These are phyloP conservation scores for Tautogolabrus adspersus DNA, from an alignment of 2,113 vertebrate species.

Conservation along the genomic window DNA sequence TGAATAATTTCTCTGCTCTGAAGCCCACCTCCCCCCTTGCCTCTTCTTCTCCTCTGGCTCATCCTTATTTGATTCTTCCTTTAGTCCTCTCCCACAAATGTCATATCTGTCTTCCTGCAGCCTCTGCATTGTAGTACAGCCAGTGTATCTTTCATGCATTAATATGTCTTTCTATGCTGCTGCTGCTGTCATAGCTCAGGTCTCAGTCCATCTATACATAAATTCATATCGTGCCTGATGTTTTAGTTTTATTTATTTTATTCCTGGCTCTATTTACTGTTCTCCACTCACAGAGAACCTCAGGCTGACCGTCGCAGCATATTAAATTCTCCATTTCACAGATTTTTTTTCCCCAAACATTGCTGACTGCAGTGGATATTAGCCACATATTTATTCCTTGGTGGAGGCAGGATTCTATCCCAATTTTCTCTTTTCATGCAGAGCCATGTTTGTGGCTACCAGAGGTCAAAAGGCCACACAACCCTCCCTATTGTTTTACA, in stretches of 20 bases:
- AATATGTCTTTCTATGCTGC: not conserved
- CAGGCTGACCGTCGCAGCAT: constrained; percentile 66
- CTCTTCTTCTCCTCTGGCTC: not conserved
- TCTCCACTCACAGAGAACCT: constrained; percentile 7
- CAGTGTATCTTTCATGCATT: constrained; percentile 35
- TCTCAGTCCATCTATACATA: constrained; percentile 28
- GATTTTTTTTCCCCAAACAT: constrained; percentile 41
- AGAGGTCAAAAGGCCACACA: constrained; percentile 55
- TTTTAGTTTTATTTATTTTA: constrained; percentile 2
- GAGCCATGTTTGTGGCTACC: constrained; percentile 37
- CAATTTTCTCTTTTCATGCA: constrained; percentile 11
- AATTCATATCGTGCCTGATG: constrained; percentile 31
- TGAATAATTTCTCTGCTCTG: constrained; percentile 60
- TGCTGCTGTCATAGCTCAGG: constrained; percentile 29
- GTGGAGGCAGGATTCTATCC: too few species aligned
- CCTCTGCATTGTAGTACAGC: not conserved
- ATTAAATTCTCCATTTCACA: constrained; percentile 76
- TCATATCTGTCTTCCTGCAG: too few species aligned
- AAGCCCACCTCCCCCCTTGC: constrained; percentile 17
- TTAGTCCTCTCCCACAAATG: too few species aligned
- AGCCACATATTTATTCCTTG: constrained; percentile 59
- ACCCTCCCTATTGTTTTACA: constrained; percentile 46
- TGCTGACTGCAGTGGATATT: constrained; percentile 70
- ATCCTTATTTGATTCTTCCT: too few species aligned
- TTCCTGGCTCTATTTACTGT: constrained; percentile 57